phyloP scores from a whole-genome alignment of 1,140 invertebrate species.

The Orius insidiosus region DNA sequence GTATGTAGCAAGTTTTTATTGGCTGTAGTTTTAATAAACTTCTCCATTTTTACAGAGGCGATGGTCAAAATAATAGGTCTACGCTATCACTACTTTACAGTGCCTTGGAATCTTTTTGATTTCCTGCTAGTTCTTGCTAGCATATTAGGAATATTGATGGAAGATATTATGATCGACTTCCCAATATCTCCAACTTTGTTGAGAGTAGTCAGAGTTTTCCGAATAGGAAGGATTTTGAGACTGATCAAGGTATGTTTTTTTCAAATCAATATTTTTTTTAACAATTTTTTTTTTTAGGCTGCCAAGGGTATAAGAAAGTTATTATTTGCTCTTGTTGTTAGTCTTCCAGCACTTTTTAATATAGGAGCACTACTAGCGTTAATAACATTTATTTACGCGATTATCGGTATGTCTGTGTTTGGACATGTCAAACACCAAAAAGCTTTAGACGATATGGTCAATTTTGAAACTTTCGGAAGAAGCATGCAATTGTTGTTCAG shows the following conservation, averaged over 20 bases:
- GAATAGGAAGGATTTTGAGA: constrained; percentile 84
- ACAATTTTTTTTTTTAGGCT: constrained; percentile 55
- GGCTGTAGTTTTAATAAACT: no score
- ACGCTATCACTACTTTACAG: constrained; percentile 84
- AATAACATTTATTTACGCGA: constrained; percentile 91
- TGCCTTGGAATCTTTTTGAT: constrained; percentile 92
- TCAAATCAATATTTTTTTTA: no score
- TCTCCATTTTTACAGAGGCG: constrained; percentile 56
- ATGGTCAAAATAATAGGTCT: constrained; percentile 87
- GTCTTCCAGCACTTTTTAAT: constrained; percentile 85
- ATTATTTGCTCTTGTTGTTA: constrained; percentile 85
- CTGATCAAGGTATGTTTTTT: constrained; percentile 68
- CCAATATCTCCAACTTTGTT: constrained; percentile 84
- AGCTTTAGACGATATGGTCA: constrained; percentile 76
- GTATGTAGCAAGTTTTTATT: no score
- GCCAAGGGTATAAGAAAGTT: constrained; percentile 92
- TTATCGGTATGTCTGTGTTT: constrained; percentile 91
- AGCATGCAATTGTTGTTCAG: constrained; percentile 86
- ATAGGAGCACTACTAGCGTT: constrained; percentile 82
- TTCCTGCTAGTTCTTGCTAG: constrained; percentile 81
- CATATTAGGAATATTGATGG: constrained; percentile 77
- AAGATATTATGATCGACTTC: constrained; percentile 79
- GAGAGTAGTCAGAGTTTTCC: constrained; percentile 82
- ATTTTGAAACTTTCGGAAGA: constrained; percentile 83
- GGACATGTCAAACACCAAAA: constrained; percentile 72